Conservation (phyloP, 2,113 vertebrate species). For the Microtus montanus region DNA sequence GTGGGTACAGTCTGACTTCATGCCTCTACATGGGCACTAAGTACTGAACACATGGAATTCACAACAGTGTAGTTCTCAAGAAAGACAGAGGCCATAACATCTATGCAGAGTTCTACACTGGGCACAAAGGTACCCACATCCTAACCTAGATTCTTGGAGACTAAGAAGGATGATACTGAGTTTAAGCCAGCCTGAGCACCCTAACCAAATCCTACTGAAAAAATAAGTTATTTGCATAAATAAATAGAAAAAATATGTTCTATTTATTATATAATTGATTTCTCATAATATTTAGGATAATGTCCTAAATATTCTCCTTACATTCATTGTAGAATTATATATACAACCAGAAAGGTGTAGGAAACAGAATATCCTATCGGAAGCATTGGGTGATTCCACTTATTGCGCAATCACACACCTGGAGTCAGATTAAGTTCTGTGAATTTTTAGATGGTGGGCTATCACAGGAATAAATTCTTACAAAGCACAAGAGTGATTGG, state of each 20-base stretch:
- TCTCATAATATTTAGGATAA: not conserved
- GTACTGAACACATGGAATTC: not conserved
- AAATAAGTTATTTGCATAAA: not conserved
- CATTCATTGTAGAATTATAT: not conserved
- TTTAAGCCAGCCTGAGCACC: too few relatives aligned
- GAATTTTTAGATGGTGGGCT: constrained; percentile 50
- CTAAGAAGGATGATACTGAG: not conserved
- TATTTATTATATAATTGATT: not conserved
- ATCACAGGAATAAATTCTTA: constrained; percentile 23
- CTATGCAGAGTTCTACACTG: not conserved
- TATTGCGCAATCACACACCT: not conserved
- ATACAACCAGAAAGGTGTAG: not conserved
- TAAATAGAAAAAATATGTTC: not conserved
- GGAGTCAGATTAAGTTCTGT: not conserved
- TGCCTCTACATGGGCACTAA: not conserved
- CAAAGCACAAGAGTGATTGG: not conserved
- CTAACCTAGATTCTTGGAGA: not conserved
- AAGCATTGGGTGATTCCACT: not conserved
- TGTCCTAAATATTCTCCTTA: not conserved
- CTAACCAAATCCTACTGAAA: not conserved
- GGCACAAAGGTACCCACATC: rapidly evolving
- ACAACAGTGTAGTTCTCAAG: not conserved
- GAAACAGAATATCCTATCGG: not conserved
- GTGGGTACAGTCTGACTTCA: not conserved
- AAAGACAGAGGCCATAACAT: rapidly evolving